Conservation (phyloP, 2,797 vertebrate species). For the Naso thynnoides region DNA sequence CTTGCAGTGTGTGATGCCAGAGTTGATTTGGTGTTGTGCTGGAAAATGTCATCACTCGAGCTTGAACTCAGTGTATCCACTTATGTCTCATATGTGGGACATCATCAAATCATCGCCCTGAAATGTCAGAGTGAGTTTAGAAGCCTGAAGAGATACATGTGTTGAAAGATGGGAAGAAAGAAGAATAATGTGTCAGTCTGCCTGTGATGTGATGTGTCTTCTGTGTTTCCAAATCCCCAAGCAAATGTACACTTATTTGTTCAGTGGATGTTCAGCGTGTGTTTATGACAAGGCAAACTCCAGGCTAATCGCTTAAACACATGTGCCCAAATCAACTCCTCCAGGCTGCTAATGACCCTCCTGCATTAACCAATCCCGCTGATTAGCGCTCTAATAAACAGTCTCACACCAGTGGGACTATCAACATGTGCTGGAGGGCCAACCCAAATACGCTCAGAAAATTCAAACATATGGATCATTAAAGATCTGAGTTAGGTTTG, state of each 20-base stretch:
- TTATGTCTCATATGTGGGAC: slow-evolving; percentile 44
- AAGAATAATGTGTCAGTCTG: slow-evolving; percentile 46
- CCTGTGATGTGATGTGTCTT: slow-evolving; percentile 49
- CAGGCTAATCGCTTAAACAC: slow-evolving; percentile 78
- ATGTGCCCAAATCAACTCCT: slow-evolving; percentile 73
- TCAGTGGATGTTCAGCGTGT: slow-evolving; percentile 58
- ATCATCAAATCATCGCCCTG: slow-evolving; percentile 45
- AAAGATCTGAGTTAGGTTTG: slow-evolving; percentile 59
- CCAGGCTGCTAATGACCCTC: slow-evolving; percentile 70
- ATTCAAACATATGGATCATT: slow-evolving; percentile 78
- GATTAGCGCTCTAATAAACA: slow-evolving; percentile 79
- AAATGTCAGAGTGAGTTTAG: slow-evolving; percentile 34
- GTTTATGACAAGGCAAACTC: slow-evolving; percentile 78
- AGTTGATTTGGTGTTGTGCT: slow-evolving; percentile 47
- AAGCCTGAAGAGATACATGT: slow-evolving; percentile 66
- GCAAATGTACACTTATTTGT: slow-evolving; percentile 65
- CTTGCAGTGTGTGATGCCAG: slow-evolving; percentile 35
- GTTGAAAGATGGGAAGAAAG: slow-evolving; percentile 43
- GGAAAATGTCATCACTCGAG: slow-evolving; percentile 61
- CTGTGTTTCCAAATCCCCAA: slow-evolving; percentile 60
- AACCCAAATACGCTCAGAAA: slow-evolving; percentile 72
- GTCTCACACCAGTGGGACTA: slow-evolving; percentile 73
- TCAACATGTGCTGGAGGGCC: slow-evolving; percentile 70
- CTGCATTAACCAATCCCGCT: slow-evolving; percentile 78
- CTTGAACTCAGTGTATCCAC: slow-evolving; percentile 26